These are phyloP conservation scores for Drosophila willistoni DNA, from an alignment of 1,140 invertebrate species.

Conservation along the genomic window DNA sequence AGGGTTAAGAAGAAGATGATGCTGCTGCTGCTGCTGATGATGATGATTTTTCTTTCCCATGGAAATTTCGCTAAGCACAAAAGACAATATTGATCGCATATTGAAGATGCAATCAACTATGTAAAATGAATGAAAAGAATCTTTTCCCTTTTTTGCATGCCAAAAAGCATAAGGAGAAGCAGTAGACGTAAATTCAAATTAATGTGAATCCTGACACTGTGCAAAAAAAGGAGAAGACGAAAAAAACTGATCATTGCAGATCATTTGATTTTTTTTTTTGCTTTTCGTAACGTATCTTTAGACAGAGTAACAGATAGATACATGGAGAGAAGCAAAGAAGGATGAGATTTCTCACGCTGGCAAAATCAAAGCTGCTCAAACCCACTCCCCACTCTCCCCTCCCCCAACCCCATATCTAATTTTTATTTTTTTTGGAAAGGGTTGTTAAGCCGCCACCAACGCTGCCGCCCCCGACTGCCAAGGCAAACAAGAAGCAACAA, in stretches of 20 bases:
- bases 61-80: constrained; percentile 72
- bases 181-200: constrained; percentile 66
- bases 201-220: constrained; percentile 69
- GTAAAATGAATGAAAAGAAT: constrained; percentile 46
- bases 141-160: constrained; percentile 52
- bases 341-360: neutral
- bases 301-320: neutral
- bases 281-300: neutral
- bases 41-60: constrained; percentile 75
- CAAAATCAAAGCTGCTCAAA: constrained; percentile 7
- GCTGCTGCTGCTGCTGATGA: constrained; percentile 2
- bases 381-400: no score
- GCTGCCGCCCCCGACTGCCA: constrained; percentile 42
- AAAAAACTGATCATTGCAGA: constrained; percentile 30
- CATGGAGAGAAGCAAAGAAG: neutral
- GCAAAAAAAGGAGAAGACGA: constrained; percentile 27
- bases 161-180: constrained; percentile 32
- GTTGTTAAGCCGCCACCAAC: constrained; percentile 27
- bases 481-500: constrained; percentile 78
- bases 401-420: neutral
- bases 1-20: constrained; percentile 45
- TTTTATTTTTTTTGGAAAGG: constrained; percentile 23
- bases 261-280: neutral
- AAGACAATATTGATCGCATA: constrained; percentile 80
- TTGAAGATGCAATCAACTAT: constrained; percentile 81